phyloP scores from a whole-genome alignment of 37 sponge, comb jelly and placozoan species.

The Diacarnus erythraeanus region DNA sequence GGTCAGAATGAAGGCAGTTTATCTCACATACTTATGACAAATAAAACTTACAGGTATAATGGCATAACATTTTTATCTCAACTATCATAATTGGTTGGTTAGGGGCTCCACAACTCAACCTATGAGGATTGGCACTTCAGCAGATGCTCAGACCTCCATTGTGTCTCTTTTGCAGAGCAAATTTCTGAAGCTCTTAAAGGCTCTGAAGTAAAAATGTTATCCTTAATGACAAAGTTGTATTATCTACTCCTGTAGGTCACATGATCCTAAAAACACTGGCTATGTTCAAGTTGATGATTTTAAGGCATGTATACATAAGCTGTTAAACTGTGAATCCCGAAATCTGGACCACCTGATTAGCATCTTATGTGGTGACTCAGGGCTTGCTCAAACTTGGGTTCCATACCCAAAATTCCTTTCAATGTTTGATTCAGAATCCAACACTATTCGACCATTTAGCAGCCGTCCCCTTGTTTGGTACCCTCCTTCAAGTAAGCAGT shows the following conservation, averaged over 20 bases:
- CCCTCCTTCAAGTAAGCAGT: no score
- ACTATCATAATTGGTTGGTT: no score
- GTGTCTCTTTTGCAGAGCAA: conserved; percentile 36
- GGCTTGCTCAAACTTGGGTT: conserved; percentile 21
- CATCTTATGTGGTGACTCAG: not conserved
- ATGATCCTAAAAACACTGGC: conserved; percentile 33
- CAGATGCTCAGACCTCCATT: conserved; percentile 41
- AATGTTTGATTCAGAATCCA: conserved; percentile 37
- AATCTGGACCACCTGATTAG: not conserved
- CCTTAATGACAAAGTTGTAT: not conserved
- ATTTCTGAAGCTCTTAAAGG: conserved; percentile 41
- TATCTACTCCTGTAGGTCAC: conserved; percentile 7
- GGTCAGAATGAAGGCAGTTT: not conserved
- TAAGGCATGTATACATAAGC: not conserved
- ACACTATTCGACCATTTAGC: not conserved
- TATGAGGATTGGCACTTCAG: conserved; percentile 33
- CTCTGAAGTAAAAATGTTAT: conserved; percentile 26
- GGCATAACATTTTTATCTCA: not conserved
- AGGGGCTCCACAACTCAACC: not conserved
- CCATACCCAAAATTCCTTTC: conserved; percentile 57
- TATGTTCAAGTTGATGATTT: conserved; percentile 33
- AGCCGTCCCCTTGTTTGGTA: not conserved
- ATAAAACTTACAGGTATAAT: not conserved
- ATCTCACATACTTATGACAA: not conserved
- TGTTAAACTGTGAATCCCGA: not conserved